These are phyloP conservation scores for Drosophila punjabiensis DNA, from an alignment of 1,140 invertebrate genomes.

Conservation along the genomic window DNA sequence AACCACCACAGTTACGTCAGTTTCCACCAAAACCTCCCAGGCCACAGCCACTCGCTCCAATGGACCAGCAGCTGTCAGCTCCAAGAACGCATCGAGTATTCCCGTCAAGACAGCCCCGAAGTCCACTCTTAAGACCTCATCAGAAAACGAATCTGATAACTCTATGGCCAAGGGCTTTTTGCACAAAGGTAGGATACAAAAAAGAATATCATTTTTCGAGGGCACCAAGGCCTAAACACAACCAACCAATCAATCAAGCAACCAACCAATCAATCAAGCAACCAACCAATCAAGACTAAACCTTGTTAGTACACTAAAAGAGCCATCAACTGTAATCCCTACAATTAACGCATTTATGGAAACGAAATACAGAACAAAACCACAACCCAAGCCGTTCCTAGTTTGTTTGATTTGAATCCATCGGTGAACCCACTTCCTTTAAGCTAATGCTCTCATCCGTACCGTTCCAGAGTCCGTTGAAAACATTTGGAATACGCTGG, in stretches of 20 bases:
- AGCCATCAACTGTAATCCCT: slow-evolving; percentile 54
- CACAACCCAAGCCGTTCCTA: slow-evolving; percentile 45
- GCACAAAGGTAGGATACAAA: slow-evolving; percentile 89
- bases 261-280: slow-evolving; percentile 16
- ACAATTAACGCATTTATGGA: slow-evolving; percentile 74
- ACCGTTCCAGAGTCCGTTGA: slow-evolving; percentile 78
- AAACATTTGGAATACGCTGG: slow-evolving; percentile 83
- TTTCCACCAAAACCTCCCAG: slow-evolving; percentile 3
- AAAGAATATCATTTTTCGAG: slow-evolving; percentile 91
- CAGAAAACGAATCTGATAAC: slow-evolving; percentile 79
- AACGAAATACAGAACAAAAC: slow-evolving; percentile 57
- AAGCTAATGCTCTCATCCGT: slow-evolving; percentile 66
- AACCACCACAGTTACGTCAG: slow-evolving; percentile 41
- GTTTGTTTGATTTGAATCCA: slow-evolving; percentile 64
- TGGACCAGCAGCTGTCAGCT: neutral
- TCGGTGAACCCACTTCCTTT: slow-evolving; percentile 13
- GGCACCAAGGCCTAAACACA: slow-evolving; percentile 87
- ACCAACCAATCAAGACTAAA: slow-evolving; percentile 36
- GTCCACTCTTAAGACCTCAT: slow-evolving; percentile 58
- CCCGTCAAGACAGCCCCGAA: slow-evolving; percentile 33
- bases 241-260: slow-evolving; percentile 13
- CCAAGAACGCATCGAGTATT: slow-evolving; percentile 27
- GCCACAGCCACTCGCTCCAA: slow-evolving; percentile 2
- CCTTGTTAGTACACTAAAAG: slow-evolving; percentile 47
- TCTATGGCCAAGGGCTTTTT: slow-evolving; percentile 82